A percentile compares a stretch with the other conserved stretches of the same genome.
Conservation (phyloP, 1,140 invertebrate genomes). For the Hormaphis cornu region DNA sequence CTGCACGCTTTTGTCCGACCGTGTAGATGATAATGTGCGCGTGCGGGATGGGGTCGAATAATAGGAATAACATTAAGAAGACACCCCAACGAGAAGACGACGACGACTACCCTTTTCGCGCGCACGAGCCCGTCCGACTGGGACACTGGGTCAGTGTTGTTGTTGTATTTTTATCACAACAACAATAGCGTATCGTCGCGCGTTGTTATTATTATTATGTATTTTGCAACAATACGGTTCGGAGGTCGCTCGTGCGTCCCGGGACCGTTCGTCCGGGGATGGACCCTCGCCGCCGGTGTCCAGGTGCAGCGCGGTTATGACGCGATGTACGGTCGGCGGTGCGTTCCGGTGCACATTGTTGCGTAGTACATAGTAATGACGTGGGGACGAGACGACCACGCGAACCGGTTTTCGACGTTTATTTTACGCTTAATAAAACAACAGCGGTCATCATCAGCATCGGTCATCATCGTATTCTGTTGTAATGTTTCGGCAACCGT, state of each 20-base stretch:
- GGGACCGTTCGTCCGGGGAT: conserved; percentile 21
- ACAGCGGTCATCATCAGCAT: no score
- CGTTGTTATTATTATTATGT: no score
- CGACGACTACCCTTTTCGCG: background rate
- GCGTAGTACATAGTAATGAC: no score
- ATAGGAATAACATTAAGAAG: no score
- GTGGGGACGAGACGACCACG: no score
- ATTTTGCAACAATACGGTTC: conserved; percentile 17
- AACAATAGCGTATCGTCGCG: no score
- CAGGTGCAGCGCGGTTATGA: background rate
- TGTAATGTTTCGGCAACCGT: no score
- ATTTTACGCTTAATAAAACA: no score
- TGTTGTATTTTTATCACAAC: background rate
- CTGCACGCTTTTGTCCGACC: background rate
- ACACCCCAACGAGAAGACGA: background rate
- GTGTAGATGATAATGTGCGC: background rate
- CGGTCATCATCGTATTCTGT: no score
- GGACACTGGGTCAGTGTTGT: conserved; percentile 13
- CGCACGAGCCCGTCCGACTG: background rate
- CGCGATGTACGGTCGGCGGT: no score
- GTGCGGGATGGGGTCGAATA: background rate
- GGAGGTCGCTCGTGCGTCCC: conserved; percentile 11
- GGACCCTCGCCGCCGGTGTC: conserved; percentile 5
- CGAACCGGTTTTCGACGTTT: no score
- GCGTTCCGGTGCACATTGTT: no score